Conservation (phyloP, 2,888 invertebrate species). For the Conomelus anceps region DNA sequence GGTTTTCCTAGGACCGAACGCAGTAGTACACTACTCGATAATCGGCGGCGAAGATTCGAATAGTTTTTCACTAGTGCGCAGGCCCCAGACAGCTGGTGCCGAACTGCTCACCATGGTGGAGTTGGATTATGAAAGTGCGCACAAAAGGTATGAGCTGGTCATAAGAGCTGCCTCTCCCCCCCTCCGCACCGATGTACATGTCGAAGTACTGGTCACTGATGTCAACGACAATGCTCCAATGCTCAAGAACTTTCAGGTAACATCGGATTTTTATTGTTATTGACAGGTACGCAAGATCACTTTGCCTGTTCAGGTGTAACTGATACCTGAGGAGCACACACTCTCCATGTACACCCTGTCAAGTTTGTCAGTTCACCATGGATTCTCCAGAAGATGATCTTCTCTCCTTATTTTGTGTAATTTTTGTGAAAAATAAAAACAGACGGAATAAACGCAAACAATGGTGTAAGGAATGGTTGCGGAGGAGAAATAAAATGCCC, state of each 20-base stretch:
- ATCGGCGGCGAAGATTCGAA: slow-evolving; percentile 88
- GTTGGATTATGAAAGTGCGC: slow-evolving; percentile 90
- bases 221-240: slow-evolving; percentile 93
- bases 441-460: too few species aligned
- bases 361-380: too few species aligned
- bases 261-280: background rate
- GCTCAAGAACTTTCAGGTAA: slow-evolving; percentile 70
- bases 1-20: slow-evolving; percentile 57
- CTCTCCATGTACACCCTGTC: too few species aligned
- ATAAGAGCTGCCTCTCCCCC: slow-evolving; percentile 88
- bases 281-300: background rate
- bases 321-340: too few species aligned
- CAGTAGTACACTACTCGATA: slow-evolving; percentile 88
- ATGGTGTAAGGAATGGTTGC: too few species aligned
- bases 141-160: slow-evolving; percentile 81
- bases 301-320: too few species aligned
- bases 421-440: too few species aligned
- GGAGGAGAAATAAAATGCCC: too few species aligned
- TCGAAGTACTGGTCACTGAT: slow-evolving; percentile 84
- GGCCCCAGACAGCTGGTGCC: slow-evolving; percentile 77
- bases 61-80: slow-evolving; percentile 72
- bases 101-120: slow-evolving; percentile 84
- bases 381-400: too few species aligned
- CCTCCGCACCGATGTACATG: slow-evolving; percentile 77
- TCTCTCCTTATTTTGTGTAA: too few species aligned